These are phyloP conservation scores for Falco cherrug DNA, from an alignment of 2,797 vertebrate genomes.

Conservation along the genomic window DNA sequence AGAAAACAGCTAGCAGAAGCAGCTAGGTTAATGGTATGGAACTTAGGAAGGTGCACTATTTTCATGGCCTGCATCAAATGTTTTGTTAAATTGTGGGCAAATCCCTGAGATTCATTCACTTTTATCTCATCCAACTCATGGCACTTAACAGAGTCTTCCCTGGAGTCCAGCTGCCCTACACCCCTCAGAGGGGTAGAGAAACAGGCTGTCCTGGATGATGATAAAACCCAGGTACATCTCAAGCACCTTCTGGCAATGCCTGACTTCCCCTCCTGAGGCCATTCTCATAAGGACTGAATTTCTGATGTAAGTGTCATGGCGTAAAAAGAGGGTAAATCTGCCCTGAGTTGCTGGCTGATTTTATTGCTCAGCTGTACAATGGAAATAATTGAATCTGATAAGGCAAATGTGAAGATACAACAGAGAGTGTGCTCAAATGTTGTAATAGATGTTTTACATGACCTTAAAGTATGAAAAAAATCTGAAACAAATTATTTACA, in stretches of 20 bases:
- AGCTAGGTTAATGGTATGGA: not conserved
- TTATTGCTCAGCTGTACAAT: conserved; percentile 8
- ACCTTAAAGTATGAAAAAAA: conserved; percentile 51
- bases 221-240: not conserved
- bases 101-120: not conserved
- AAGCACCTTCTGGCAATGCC: not conserved
- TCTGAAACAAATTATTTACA: conserved; percentile 46
- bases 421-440: conserved; percentile 30
- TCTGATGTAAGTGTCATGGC: not conserved
- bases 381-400: conserved; percentile 55
- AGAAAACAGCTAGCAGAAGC: not conserved
- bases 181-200: not conserved
- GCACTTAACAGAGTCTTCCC: not conserved
- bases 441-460: conserved; percentile 47
- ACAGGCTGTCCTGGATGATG: not conserved
- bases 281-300: not conserved
- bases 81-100: not conserved
- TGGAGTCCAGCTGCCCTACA: not conserved
- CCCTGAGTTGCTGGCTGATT: not conserved
- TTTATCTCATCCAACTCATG: not conserved
- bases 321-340: conserved; percentile 19
- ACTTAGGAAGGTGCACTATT: not conserved
- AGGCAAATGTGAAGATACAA: conserved; percentile 56
- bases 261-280: not conserved
- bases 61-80: not conserved